Conservation (phyloP, 2,113 vertebrate species). For the Grammomys surdaster region DNA sequence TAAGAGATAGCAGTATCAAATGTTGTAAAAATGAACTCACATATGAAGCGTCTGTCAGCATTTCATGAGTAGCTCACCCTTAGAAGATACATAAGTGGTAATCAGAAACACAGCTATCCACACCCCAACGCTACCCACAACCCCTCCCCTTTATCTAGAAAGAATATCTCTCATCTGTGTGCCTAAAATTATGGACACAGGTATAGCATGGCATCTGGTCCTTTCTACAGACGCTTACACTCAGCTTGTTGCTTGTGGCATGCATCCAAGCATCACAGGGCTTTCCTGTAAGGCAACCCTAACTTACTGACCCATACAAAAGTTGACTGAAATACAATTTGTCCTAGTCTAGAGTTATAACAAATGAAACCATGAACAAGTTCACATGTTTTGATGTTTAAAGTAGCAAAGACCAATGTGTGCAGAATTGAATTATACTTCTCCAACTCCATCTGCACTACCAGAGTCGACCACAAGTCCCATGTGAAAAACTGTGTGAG, state of each 20-base stretch:
- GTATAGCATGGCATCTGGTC: background rate
- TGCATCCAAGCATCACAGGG: background rate
- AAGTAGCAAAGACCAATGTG: background rate
- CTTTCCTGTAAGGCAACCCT: background rate
- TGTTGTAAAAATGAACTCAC: no score
- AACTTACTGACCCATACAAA: no score
- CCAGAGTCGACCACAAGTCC: background rate
- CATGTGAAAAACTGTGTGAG: background rate
- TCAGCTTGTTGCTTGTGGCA: accelerated
- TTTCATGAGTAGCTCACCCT: background rate
- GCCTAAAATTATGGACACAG: background rate
- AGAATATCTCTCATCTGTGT: no score
- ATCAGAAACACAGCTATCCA: background rate
- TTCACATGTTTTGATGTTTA: accelerated
- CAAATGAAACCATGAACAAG: background rate
- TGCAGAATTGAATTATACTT: accelerated
- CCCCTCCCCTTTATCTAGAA: background rate
- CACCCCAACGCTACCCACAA: no score
- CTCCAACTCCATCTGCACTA: no score
- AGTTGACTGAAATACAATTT: background rate
- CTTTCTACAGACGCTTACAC: background rate
- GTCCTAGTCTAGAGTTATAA: no score
- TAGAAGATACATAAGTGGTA: background rate
- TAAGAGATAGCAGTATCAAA: background rate
- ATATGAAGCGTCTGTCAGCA: background rate